Evolutionary conservation across 2,888 invertebrate species (phyloP).

Genomic region (Platypus cylindrus): DNA sequence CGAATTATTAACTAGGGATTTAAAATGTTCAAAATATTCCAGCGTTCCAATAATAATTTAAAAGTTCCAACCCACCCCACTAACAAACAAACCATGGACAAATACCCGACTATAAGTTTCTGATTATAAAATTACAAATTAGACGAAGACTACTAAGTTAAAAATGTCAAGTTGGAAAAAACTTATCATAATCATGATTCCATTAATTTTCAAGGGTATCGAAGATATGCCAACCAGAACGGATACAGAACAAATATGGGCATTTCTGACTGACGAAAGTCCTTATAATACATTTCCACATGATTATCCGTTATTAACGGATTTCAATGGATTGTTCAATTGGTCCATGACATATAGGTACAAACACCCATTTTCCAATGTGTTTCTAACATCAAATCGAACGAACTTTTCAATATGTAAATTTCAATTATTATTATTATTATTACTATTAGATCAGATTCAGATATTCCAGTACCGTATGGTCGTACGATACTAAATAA

Average conservation of each 20-base stretch:
- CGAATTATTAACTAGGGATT: too few relatives aligned
- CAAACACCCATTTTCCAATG: not conserved
- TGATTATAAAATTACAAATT: too few relatives aligned
- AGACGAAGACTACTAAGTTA: not conserved
- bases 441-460: slow-evolving; percentile 38
- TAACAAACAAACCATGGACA: too few relatives aligned
- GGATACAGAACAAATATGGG: slow-evolving; percentile 48
- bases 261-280: slow-evolving; percentile 57
- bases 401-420: not conserved
- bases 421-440: not conserved
- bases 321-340: slow-evolving; percentile 51
- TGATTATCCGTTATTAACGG: slow-evolving; percentile 28
- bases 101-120: too few relatives aligned
- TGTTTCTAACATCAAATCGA: not conserved
- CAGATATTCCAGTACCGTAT: slow-evolving; percentile 55
- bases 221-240: slow-evolving; percentile 40
- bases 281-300: slow-evolving; percentile 46
- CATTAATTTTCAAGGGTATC: slow-evolving; percentile 19
- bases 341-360: slow-evolving; percentile 60
- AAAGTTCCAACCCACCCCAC: too few relatives aligned
- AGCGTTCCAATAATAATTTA: too few relatives aligned
- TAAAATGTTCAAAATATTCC: too few relatives aligned
- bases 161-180: not conserved
- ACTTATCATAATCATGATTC: too few relatives aligned
- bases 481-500: slow-evolving; percentile 40